Conservation (phyloP, 1,140 invertebrate genomes). For the Elysia chlorotica region DNA sequence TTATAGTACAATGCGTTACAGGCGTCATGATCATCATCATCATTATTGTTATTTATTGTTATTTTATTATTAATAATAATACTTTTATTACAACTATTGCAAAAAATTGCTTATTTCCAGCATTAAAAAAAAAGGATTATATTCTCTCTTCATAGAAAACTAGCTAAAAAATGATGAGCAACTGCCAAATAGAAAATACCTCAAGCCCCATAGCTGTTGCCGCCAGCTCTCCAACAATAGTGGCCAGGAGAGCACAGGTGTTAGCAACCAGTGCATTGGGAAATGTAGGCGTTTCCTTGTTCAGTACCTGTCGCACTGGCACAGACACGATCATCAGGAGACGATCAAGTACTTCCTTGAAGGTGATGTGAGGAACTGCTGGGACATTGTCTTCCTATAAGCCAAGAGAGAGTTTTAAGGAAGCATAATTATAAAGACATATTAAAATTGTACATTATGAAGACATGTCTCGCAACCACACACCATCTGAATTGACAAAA, state of each 20-base stretch:
- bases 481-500: too few relatives aligned
- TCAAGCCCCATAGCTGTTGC: conserved; percentile 70
- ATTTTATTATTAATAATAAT: too few relatives aligned
- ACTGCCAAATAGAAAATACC: conserved; percentile 54
- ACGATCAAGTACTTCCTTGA: conserved; percentile 82
- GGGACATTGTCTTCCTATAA: conserved; percentile 15
- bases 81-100: too few relatives aligned
- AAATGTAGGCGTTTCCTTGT: conserved; percentile 67
- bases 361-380: conserved; percentile 69
- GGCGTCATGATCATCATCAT: too few relatives aligned
- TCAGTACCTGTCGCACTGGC: conserved; percentile 74
- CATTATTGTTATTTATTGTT: too few relatives aligned
- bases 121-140: background rate
- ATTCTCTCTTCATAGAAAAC: background rate
- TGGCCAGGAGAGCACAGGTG: conserved; percentile 83
- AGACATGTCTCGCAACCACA: too few relatives aligned
- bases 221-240: conserved; percentile 87
- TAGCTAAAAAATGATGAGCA: background rate
- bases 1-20: too few relatives aligned
- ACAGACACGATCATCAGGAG: conserved; percentile 80
- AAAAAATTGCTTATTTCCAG: background rate
- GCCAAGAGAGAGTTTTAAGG: background rate
- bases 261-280: conserved; percentile 75
- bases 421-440: too few relatives aligned
- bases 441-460: too few relatives aligned